A percentile compares a stretch with the other conserved stretches of the same genome.
Conservation (phyloP, 2,888 invertebrate genomes). For the Agrotis exclamationis region DNA sequence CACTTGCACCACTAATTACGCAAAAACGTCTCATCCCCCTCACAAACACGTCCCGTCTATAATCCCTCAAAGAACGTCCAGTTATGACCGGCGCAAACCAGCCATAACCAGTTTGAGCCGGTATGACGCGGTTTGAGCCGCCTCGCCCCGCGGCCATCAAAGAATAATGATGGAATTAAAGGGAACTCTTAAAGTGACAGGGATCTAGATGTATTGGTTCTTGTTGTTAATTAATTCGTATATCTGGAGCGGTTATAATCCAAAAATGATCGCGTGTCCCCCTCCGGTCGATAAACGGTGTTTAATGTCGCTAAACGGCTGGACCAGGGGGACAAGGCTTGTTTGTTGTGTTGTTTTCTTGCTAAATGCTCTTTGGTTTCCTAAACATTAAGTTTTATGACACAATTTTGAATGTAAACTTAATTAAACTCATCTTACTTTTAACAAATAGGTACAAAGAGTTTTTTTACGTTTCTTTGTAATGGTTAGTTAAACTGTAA, state of each 20-base stretch:
- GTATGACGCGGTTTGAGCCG: conserved; percentile 61
- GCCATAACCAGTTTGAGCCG: conserved; percentile 57
- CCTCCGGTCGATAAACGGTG: conserved; percentile 83
- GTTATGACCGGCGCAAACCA: conserved; percentile 76
- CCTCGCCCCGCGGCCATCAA: conserved; percentile 58
- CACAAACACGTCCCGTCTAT: conserved; percentile 77
- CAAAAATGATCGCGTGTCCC: conserved; percentile 89
- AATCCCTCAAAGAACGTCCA: conserved; percentile 90
- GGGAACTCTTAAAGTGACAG: conserved; percentile 65
- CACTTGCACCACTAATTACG: conserved; percentile 85
- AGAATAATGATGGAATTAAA: conserved; percentile 54
- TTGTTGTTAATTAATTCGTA: conserved; percentile 88
- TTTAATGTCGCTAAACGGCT: conserved; percentile 86
- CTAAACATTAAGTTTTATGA: conserved; percentile 3
- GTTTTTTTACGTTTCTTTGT: no score
- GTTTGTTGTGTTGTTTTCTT: conserved; percentile 55
- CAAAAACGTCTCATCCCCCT: conserved; percentile 86
- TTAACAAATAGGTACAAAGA: no score
- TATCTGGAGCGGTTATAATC: conserved; percentile 88
- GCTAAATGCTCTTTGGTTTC: conserved; percentile 19
- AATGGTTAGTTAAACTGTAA: no score
- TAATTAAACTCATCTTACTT: not conserved
- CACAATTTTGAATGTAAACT: not conserved
- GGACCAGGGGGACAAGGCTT: conserved; percentile 62
- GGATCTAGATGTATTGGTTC: conserved; percentile 77